phyloP scores from a whole-genome alignment of 1,140 invertebrate species.

The Zophobas morio region DNA sequence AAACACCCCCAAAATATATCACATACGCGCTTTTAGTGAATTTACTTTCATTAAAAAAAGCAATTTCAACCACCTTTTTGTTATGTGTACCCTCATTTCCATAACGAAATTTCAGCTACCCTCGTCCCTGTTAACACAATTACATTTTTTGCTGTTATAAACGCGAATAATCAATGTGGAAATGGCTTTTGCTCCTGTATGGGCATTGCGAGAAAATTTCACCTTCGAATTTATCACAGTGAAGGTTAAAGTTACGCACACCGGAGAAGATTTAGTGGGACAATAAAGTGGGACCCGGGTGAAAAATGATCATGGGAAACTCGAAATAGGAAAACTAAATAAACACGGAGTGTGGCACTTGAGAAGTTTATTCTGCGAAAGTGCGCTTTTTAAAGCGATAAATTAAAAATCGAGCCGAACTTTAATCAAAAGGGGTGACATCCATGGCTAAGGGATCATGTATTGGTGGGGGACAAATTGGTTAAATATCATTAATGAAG shows the following conservation, averaged over 20 bases:
- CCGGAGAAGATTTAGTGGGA: conserved; percentile 8
- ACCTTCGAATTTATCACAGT: conserved; percentile 4
- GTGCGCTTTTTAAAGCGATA: neutral
- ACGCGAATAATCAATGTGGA: conserved; percentile 17
- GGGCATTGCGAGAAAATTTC: neutral
- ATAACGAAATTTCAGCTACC: neutral
- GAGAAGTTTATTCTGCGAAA: neutral
- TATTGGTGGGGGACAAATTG: no score
- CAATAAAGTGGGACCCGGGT: neutral
- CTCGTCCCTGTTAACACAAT: neutral
- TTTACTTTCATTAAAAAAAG: neutral
- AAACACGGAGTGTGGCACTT: neutral
- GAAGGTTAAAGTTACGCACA: conserved; percentile 20
- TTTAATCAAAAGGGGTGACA: no score
- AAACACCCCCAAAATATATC: no score
- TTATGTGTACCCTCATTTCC: neutral
- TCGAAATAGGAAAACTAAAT: conserved; percentile 5
- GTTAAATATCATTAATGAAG: no score
- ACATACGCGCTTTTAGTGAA: no score
- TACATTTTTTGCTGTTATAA: neutral
- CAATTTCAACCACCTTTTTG: neutral
- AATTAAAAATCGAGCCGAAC: neutral
- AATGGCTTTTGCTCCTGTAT: conserved; percentile 5
- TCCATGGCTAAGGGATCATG: no score
- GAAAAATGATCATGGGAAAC: conserved; percentile 18